A percentile compares a stretch with the other conserved stretches of the same genome.
Conservation (phyloP, 2,888 invertebrate genomes). For the Exocentrus adspersus region DNA sequence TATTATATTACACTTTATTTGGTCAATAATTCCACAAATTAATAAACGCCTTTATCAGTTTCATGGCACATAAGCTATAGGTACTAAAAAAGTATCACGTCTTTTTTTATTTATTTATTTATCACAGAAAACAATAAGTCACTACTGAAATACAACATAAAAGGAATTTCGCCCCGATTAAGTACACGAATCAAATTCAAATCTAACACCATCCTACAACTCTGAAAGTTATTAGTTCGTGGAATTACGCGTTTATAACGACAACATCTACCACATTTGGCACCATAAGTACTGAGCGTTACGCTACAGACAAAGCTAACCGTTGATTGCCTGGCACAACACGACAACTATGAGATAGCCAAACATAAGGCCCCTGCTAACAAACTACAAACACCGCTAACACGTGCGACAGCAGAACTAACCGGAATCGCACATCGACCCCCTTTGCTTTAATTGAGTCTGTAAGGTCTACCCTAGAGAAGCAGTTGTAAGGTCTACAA, state of each 20-base stretch:
- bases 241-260: conserved; percentile 36
- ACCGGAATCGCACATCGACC: conserved; percentile 31
- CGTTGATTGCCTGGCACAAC: conserved; percentile 64
- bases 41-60: conserved; percentile 26
- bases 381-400: conserved; percentile 54
- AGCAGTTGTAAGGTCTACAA: conserved; percentile 42
- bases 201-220: conserved; percentile 9
- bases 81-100: conserved; percentile 6
- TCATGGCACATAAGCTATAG: conserved; percentile 17
- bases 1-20: conserved; percentile 49
- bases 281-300: conserved; percentile 50
- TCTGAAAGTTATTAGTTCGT: conserved; percentile 38
- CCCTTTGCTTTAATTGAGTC: conserved; percentile 51
- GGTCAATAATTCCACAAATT: conserved; percentile 45
- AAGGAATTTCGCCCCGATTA: too few relatives aligned
- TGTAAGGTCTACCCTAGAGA: conserved; percentile 49
- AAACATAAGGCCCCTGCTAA: conserved; percentile 63
- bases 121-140: conserved; percentile 19
- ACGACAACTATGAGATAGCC: conserved; percentile 63
- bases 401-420: conserved; percentile 38
- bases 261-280: conserved; percentile 48
- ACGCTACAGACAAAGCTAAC: conserved; percentile 58
- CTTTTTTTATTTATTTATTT: too few relatives aligned
- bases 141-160: too few relatives aligned
- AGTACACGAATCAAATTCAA: too few relatives aligned